Percentiles rank a stretch among this genome's conserved stretches.
These are phyloP conservation scores for Poicephalus gulielmi DNA, from an alignment of 2,113 vertebrate species.

Conservation along the genomic window DNA sequence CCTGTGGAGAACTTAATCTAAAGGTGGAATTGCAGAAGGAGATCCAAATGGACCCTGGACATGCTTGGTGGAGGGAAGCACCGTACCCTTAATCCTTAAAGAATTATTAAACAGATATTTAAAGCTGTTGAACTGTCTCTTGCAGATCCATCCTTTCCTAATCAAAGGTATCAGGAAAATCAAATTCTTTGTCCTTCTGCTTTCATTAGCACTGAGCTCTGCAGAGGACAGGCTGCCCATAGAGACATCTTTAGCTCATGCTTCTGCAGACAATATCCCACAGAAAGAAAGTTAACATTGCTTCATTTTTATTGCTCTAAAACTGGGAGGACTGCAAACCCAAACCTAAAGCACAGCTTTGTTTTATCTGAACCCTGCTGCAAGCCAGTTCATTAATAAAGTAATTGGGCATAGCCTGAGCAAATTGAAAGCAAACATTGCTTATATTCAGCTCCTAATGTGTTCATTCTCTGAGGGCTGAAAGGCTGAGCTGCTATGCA, in stretches of 20 bases:
- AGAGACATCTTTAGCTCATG: neutral
- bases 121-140: neutral
- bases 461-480: neutral
- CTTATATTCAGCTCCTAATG: neutral
- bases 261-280: neutral
- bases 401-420: slow-evolving; percentile 4
- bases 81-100: neutral
- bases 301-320: neutral
- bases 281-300: neutral
- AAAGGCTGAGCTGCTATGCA: neutral
- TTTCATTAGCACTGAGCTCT: neutral
- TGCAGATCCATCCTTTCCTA: neutral
- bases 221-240: neutral
- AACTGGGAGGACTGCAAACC: neutral
- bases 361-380: neutral
- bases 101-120: neutral
- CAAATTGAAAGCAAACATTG: slow-evolving; percentile 21
- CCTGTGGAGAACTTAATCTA: neutral
- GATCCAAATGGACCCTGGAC: neutral
- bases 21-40: neutral
- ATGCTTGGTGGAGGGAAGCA: neutral
- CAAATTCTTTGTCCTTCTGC: neutral
- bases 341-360: slow-evolving; percentile 2
- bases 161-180: neutral
- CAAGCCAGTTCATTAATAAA: slow-evolving; percentile 40